These are phyloP conservation scores for Watsonalla cultraria DNA, from an alignment of 2,888 invertebrate species.

Conservation along the genomic window DNA sequence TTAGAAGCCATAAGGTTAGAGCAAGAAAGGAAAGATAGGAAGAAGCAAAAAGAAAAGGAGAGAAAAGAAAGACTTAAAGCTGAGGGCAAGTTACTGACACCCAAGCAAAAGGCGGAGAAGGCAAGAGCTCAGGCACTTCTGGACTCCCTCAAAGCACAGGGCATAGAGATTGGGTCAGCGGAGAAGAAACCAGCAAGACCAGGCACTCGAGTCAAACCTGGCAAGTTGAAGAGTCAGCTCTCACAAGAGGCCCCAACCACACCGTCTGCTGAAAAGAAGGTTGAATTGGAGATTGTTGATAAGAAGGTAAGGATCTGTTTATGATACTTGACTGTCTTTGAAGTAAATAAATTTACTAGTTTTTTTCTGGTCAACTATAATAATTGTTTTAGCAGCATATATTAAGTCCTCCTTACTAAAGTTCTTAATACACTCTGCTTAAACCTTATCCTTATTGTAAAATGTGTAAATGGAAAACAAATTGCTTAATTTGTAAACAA, in stretches of 20 bases:
- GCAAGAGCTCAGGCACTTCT: conserved; percentile 93
- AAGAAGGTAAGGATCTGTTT: conserved; percentile 48
- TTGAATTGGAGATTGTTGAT: conserved; percentile 74
- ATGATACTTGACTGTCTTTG: neutral
- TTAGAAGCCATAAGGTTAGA: conserved; percentile 88
- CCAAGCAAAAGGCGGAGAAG: conserved; percentile 95
- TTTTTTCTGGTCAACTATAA: no score
- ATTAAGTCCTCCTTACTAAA: no score
- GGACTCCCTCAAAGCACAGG: conserved; percentile 93
- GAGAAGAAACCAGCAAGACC: conserved; percentile 80
- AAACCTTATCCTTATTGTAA: neutral
- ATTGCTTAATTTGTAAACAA: no score
- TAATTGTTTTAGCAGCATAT: no score
- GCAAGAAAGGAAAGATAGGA: conserved; percentile 91
- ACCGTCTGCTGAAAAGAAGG: conserved; percentile 66
- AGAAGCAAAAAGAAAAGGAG: conserved; percentile 95
- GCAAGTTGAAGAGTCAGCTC: conserved; percentile 82
- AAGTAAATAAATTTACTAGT: no score
- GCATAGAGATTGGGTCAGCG: conserved; percentile 87
- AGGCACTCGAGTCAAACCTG: conserved; percentile 87
- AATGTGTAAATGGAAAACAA: neutral
- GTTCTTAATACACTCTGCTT: no score
- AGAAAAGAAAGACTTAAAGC: conserved; percentile 94
- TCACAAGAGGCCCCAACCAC: conserved; percentile 76
- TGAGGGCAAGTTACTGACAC: conserved; percentile 96